These are phyloP conservation scores for Cyanoramphus novaezelandiae DNA, from an alignment of 2,113 vertebrate genomes.

Conservation along the genomic window DNA sequence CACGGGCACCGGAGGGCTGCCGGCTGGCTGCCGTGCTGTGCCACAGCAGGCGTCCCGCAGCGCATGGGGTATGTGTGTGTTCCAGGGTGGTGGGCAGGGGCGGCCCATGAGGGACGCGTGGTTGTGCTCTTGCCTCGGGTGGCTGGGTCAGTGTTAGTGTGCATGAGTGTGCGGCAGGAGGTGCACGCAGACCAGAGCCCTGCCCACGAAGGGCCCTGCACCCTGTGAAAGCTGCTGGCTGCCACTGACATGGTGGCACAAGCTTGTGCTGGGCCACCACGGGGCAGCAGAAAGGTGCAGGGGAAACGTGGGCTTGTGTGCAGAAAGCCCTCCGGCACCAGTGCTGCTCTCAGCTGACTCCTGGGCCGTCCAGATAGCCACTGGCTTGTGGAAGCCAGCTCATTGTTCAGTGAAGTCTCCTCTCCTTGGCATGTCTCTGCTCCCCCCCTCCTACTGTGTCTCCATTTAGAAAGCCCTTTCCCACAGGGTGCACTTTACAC, in stretches of 20 bases:
- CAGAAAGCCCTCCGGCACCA: neutral
- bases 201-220: neutral
- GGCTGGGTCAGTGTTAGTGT: accelerated
- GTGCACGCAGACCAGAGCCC: neutral
- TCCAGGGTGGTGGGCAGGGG: accelerated
- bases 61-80: accelerated
- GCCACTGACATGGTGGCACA: neutral
- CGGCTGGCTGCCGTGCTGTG: neutral
- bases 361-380: neutral
- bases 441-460: neutral
- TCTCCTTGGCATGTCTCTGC: neutral
- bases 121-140: neutral
- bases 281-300: accelerated
- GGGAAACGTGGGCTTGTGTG: accelerated
- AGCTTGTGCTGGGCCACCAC: neutral
- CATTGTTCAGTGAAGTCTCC: neutral
- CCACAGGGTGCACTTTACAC: slow-evolving; percentile 73
- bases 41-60: accelerated
- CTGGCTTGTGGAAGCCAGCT: neutral
- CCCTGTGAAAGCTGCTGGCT: neutral
- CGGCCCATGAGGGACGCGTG: accelerated
- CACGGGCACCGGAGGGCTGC: neutral
- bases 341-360: neutral
- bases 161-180: neutral
- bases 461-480: slow-evolving; percentile 65